A percentile compares a stretch with the other conserved stretches of the same genome.
These are phyloP conservation scores for Heterodera filipjevi DNA, from an alignment of 2,888 invertebrate genomes.

Conservation along the genomic window DNA sequence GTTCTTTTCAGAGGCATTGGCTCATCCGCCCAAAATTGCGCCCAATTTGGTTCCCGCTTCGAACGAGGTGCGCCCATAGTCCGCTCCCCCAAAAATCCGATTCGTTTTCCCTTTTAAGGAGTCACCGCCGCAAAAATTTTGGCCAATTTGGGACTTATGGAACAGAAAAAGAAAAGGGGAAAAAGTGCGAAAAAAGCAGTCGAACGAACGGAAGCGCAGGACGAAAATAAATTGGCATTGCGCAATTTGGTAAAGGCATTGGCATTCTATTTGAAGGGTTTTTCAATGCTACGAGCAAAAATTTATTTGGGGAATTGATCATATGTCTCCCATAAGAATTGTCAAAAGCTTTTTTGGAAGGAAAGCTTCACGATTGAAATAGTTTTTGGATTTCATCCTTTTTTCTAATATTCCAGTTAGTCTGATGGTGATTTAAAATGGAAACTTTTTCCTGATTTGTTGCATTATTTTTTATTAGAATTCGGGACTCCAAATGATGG, in stretches of 20 bases:
- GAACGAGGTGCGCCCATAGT: background rate
- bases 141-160: background rate
- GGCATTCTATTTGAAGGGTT: background rate
- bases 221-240: background rate
- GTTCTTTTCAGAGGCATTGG: conserved; percentile 4
- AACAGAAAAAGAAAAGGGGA: background rate
- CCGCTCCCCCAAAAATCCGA: background rate
- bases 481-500: too few species aligned
- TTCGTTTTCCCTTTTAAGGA: background rate
- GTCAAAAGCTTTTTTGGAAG: too few species aligned
- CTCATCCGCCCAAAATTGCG: background rate
- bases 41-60: background rate
- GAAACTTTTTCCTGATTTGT: too few species aligned
- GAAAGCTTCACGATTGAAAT: too few species aligned
- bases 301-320: too few species aligned
- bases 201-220: background rate
- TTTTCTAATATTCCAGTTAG: background rate
- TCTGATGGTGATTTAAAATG: too few species aligned
- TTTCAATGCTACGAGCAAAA: too few species aligned
- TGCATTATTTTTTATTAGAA: too few species aligned
- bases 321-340: too few species aligned
- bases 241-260: background rate
- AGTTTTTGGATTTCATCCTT: too few species aligned
- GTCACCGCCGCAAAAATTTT: background rate
- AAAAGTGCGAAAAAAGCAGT: background rate